phyloP scores from a whole-genome alignment of 2,797 vertebrate species.

The Melopsittacus undulatus region DNA sequence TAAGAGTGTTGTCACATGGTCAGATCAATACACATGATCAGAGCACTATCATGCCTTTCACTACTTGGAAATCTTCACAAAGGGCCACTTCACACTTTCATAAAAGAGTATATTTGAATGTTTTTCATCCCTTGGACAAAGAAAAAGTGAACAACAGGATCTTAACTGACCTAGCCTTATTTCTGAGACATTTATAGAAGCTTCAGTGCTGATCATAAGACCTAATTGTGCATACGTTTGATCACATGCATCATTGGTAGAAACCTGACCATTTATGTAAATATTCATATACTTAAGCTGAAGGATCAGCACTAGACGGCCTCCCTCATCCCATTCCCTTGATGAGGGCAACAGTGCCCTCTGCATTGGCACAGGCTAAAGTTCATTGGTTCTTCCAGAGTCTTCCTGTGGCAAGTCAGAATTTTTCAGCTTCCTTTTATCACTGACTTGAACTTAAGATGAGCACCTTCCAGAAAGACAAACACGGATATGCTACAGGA shows the following conservation, averaged over 20 bases:
- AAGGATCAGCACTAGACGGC: not conserved
- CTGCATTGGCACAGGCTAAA: not conserved
- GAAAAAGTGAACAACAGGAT: not conserved
- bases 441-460: not conserved
- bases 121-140: not conserved
- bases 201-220: not conserved
- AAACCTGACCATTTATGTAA: not conserved
- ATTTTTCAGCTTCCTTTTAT: not conserved
- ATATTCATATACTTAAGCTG: not conserved
- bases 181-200: not conserved
- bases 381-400: not conserved
- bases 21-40: not conserved
- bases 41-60: not conserved
- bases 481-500: not conserved
- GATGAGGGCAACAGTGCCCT: not conserved
- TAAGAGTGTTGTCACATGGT: not conserved
- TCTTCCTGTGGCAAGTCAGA: not conserved
- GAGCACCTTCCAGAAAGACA: not conserved
- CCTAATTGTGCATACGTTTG: not conserved
- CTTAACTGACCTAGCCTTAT: not conserved
- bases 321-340: not conserved
- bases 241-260: not conserved
- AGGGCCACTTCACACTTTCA: not conserved
- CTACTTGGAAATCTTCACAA: not conserved
- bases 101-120: not conserved